Evolutionary conservation across 2,113 vertebrate species (phyloP).

Genomic region (Grammomys dolichurus): DNA sequence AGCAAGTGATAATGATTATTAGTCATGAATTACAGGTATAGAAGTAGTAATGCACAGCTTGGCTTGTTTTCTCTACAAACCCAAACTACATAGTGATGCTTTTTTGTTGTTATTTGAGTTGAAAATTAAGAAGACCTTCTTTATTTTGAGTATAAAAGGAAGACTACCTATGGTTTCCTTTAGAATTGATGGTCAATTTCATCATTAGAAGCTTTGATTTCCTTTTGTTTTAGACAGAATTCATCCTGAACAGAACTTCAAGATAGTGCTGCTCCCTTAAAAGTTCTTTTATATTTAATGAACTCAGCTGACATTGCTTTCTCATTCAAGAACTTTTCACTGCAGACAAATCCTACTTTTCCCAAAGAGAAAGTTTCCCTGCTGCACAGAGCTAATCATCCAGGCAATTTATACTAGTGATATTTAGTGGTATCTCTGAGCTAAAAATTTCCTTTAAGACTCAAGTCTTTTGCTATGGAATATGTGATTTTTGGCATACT

Average conservation of each 20-base stretch:
- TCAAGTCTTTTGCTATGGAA: not conserved
- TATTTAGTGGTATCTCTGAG: not conserved
- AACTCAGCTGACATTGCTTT: not conserved
- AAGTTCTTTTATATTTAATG: not conserved
- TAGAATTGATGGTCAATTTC: not conserved
- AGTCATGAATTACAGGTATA: slow-evolving; percentile 41
- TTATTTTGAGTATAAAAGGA: not conserved
- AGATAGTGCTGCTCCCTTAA: not conserved
- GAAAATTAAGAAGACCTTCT: not conserved
- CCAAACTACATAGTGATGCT: not conserved
- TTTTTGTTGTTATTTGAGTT: not conserved
- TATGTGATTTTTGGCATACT: not conserved
- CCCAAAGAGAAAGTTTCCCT: not conserved
- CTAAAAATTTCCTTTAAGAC: slow-evolving; percentile 44
- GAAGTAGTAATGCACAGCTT: not conserved
- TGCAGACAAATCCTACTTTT: not conserved
- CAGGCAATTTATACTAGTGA: not conserved
- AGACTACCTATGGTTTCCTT: not conserved
- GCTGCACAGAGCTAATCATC: not conserved
- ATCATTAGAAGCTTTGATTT: not conserved
- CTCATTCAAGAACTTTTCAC: not conserved
- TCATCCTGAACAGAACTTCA: slow-evolving; percentile 22
- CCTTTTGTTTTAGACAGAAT: slow-evolving; percentile 19
- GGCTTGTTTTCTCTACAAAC: not conserved
- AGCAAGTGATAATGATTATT: slow-evolving; percentile 26